Evolutionary conservation across 2,888 invertebrate genomes (phyloP).

Genomic region (Rhyacophila evoluta): DNA sequence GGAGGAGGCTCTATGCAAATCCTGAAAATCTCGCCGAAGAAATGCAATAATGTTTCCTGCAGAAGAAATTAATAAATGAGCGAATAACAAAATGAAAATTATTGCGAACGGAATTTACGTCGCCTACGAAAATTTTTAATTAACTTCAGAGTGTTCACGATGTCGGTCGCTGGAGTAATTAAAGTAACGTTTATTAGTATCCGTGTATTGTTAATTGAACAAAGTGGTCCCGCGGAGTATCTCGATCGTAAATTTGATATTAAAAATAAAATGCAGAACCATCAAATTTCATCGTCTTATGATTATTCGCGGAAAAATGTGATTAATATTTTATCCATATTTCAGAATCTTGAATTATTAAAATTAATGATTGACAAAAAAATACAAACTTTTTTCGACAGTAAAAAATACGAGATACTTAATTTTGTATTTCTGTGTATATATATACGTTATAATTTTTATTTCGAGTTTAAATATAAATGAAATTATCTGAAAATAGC

Average conservation of each 20-base stretch:
- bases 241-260: conserved; percentile 5
- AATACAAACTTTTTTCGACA: too few species aligned
- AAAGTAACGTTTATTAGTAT: background rate
- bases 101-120: background rate
- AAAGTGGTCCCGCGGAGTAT: background rate
- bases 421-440: too few species aligned
- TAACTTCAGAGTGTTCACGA: background rate
- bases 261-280: background rate
- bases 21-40: conserved; percentile 27
- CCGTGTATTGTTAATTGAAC: conserved; percentile 3
- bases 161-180: background rate
- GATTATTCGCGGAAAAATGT: too few species aligned
- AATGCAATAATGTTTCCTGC: conserved; percentile 38
- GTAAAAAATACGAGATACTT: too few species aligned
- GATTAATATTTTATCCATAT: too few species aligned
- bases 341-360: too few species aligned
- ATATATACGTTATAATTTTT: too few species aligned
- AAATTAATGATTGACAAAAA: too few species aligned
- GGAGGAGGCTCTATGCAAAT: conserved; percentile 35
- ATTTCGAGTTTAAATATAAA: too few species aligned
- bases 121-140: conserved; percentile 33
- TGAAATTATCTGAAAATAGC: too few species aligned
- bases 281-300: background rate
- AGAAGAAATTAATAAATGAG: conserved; percentile 37
- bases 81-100: conserved; percentile 29